Evolutionary conservation across 1,140 invertebrate genomes (phyloP), one percentile per base, ranked within the genome.

Genomic region (Sesamia nonagrioides): DNA sequence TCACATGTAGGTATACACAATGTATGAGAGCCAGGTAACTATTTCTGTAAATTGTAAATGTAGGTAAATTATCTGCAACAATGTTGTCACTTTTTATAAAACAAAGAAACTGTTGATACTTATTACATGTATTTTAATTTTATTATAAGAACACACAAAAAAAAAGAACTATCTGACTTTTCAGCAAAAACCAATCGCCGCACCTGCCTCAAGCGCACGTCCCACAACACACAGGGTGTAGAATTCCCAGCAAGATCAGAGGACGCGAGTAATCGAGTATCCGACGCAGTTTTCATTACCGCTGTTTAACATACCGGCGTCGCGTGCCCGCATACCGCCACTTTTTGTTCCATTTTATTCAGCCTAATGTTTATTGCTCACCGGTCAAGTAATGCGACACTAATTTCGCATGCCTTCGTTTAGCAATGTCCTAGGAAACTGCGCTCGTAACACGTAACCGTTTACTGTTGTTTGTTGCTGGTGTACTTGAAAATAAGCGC

Each of bases 281-380:
- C 73, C 74, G 77, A 71, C 82, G 82, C 81, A 79, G 80, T 88
- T 90, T 92, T 91, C 90, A 93, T 92, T 92, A 91, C 87, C 69
- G 82, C 89, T 90, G 89, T 82, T 90, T 92, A 94, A 92, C 81
- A 88, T 91, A 87, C 88, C 89, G 68, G 11, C 37, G 56, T 75
- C 60, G 74, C 76, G 73, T 74, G 75, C 72, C 68, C 58, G 75
- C 81, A 85, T 86, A 82, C 84, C 80, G 54, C 73, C 69, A 40
- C 56, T 83, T 86, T 87, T 87, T 83, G 84, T 40, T 37, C n/a
- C n/a, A 63, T 42, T 63, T n/a, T 18, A 63, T 72, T 79, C 61
- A 75, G 73, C 54, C 80, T 82, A 83, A 81, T 84, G 73, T 84
- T 84, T 79, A 84, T 84, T 74, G 82, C 81, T 79, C 74, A 78